phyloP scores from a whole-genome alignment of 2,888 invertebrate genomes.

The Drosophila mercatorum region DNA sequence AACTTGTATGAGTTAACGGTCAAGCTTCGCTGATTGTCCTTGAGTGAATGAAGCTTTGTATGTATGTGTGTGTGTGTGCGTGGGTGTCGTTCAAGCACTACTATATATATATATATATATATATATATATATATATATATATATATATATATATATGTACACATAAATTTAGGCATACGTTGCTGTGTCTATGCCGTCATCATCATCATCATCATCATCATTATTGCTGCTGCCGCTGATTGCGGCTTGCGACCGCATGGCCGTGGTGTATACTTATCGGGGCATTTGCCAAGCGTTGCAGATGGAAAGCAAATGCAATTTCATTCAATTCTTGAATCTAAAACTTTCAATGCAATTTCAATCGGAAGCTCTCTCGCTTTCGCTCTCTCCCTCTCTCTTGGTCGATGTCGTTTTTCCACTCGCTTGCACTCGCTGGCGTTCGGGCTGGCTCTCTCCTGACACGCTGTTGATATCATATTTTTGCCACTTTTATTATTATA shows the following conservation, averaged over 20 bases:
- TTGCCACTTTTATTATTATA: conserved; percentile 75
- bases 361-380: conserved; percentile 5
- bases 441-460: conserved; percentile 47
- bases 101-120: conserved; percentile 3
- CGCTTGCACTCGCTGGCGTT: conserved; percentile 6
- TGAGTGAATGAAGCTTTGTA: conserved; percentile 22
- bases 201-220: conserved; percentile 8
- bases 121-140: too few species aligned
- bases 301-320: conserved; percentile 1
- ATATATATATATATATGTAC: neutral
- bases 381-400: conserved; percentile 1
- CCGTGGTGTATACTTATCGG: conserved; percentile 59
- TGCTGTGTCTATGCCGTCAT: conserved; percentile 39
- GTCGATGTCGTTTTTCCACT: conserved; percentile 1
- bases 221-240: neutral
- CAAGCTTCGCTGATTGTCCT: conserved; percentile 36
- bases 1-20: conserved; percentile 49
- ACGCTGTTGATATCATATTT: conserved; percentile 82
- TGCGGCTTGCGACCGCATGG: neutral
- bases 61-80: conserved; percentile 19
- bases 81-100: conserved; percentile 37
- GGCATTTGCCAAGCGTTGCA: conserved; percentile 6
- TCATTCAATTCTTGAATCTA: conserved; percentile 24
- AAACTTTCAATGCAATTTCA: conserved; percentile 36
- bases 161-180: conserved; percentile 5